A percentile compares a stretch with the other conserved stretches of the same genome.
Conservation (phyloP, 2,113 vertebrate species). For the Seriola rivoliana region DNA sequence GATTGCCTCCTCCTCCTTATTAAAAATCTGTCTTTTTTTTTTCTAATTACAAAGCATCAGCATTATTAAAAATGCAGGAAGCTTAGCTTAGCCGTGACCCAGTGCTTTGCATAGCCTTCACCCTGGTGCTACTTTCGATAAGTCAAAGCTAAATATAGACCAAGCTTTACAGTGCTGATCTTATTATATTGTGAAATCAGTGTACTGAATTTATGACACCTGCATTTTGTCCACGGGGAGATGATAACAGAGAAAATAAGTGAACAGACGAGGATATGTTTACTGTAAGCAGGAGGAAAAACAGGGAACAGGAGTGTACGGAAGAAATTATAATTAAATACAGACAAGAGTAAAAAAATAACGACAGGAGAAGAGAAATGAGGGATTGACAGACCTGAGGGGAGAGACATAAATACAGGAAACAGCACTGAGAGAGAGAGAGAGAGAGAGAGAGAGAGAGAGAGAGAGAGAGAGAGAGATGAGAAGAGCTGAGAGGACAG, state of each 20-base stretch:
- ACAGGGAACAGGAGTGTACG: neutral
- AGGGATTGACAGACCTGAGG: neutral
- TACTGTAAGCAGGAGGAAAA: slow-evolving; percentile 21
- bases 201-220: slow-evolving; percentile 35
- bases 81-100: slow-evolving; percentile 53
- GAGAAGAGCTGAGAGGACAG: slow-evolving; percentile 60
- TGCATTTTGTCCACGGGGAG: slow-evolving; percentile 4
- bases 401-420: slow-evolving; percentile 20
- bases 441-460: slow-evolving; percentile 17
- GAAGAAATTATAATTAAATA: slow-evolving; percentile 30
- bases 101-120: slow-evolving; percentile 42
- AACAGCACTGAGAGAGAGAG: slow-evolving; percentile 15
- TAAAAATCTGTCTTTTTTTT: slow-evolving; percentile 40
- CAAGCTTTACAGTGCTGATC: slow-evolving; percentile 39
- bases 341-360: neutral
- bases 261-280: neutral
- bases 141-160: slow-evolving; percentile 55
- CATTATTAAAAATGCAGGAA: slow-evolving; percentile 52
- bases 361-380: neutral
- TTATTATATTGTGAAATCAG: slow-evolving; percentile 39
- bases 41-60: slow-evolving; percentile 37
- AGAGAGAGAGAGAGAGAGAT: slow-evolving; percentile 15
- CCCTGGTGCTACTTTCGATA: slow-evolving; percentile 23
- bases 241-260: slow-evolving; percentile 1
- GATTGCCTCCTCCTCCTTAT: slow-evolving; percentile 17